Conservation (phyloP, 2,113 vertebrate genomes). For the Lophura nycthemera region DNA sequence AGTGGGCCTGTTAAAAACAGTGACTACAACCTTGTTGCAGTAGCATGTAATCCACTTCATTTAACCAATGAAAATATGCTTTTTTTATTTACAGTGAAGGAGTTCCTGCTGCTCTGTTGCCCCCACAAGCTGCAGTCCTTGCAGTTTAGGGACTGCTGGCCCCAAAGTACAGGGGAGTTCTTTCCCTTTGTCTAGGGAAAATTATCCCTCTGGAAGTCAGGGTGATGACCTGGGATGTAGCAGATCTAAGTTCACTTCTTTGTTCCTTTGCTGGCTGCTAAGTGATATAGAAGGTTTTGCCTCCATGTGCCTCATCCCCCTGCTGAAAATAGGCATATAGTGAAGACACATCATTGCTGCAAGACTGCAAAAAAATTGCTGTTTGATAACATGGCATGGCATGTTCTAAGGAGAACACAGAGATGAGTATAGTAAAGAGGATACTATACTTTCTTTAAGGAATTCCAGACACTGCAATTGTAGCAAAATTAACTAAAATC, state of each 20-base stretch:
- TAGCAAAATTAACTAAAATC: neutral
- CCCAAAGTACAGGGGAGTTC: rapidly evolving
- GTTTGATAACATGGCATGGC: neutral
- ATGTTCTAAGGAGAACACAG: neutral
- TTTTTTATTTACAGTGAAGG: neutral
- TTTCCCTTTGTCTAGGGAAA: neutral
- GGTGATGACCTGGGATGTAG: neutral
- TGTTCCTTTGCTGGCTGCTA: neutral
- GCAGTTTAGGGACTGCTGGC: neutral
- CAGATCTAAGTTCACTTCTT: neutral
- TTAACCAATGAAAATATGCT: neutral
- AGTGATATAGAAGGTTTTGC: neutral
- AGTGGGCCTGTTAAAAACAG: neutral
- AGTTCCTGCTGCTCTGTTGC: neutral
- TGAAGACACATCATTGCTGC: neutral
- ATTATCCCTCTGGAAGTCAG: neutral
- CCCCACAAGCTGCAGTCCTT: neutral
- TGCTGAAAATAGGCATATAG: neutral
- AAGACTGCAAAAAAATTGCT: neutral
- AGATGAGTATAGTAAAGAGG: neutral
- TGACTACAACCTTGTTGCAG: neutral
- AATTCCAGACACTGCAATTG: neutral
- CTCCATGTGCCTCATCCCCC: neutral
- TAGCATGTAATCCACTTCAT: neutral
- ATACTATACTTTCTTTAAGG: neutral